Evolutionary conservation across 1,140 invertebrate genomes (phyloP).

Genomic region (Penaeus vannamei): DNA sequence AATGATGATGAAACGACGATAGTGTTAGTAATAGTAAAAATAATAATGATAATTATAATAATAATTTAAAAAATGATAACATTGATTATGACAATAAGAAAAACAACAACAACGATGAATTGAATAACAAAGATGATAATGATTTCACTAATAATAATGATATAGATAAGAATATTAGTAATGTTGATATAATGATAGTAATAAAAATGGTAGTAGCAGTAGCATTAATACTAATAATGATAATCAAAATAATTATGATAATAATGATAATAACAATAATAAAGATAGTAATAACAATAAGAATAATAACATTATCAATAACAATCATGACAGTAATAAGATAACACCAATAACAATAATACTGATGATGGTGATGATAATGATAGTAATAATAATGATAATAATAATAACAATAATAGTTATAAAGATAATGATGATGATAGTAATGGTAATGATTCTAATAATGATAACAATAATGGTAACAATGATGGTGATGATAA

Average conservation of each 20-base stretch:
- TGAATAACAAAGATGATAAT: neutral
- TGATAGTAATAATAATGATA: slow-evolving; percentile 12
- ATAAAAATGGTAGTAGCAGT: no score
- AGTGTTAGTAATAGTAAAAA: no score
- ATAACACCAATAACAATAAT: slow-evolving; percentile 29
- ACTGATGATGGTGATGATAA: neutral
- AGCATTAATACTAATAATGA: no score
- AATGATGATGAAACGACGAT: no score
- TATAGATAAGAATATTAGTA: neutral
- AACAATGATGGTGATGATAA: slow-evolving; percentile 10
- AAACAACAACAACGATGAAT: neutral
- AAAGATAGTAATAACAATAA: no score
- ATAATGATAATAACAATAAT: no score
- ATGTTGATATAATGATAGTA: no score
- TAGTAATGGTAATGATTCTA: neutral
- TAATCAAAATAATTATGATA: no score
- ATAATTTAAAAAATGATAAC: neutral
- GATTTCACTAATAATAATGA: neutral
- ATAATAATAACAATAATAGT: slow-evolving; percentile 22
- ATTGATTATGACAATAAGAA: slow-evolving; percentile 2
- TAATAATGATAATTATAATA: no score
- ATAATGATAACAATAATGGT: neutral
- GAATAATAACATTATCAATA: no score
- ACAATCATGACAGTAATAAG: neutral
- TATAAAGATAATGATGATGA: slow-evolving; percentile 9